phyloP scores from a whole-genome alignment of 2,888 invertebrate genomes.

The Hemicrepidius hirtus region DNA sequence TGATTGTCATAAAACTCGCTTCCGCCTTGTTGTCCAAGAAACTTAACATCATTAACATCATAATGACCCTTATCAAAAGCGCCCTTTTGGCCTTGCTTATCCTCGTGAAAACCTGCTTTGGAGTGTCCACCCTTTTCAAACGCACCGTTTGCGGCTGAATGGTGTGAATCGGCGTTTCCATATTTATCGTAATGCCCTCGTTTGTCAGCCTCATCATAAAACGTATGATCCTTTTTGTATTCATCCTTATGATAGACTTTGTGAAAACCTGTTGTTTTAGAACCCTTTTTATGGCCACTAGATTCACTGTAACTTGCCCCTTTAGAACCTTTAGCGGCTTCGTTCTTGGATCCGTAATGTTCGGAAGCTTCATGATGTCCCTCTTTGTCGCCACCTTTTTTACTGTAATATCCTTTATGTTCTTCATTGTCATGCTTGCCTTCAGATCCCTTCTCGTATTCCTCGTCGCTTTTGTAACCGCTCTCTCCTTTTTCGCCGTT shows the following conservation, averaged over 20 bases:
- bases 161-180: constrained; percentile 75
- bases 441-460: constrained; percentile 75
- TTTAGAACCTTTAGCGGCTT: constrained; percentile 74
- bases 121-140: constrained; percentile 76
- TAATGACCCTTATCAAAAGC: constrained; percentile 76
- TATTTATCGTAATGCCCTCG: constrained; percentile 80
- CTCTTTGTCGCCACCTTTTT: constrained; percentile 75
- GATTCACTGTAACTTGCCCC: constrained; percentile 77
- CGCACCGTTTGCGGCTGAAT: constrained; percentile 75
- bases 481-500: constrained; percentile 76
- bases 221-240: constrained; percentile 85
- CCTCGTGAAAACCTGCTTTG: constrained; percentile 74
- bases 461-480: constrained; percentile 74
- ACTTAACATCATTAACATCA: constrained; percentile 74
- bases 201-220: constrained; percentile 83
- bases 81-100: constrained; percentile 75
- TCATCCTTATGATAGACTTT: constrained; percentile 85
- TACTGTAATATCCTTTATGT: constrained; percentile 74
- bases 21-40: constrained; percentile 76
- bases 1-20: constrained; percentile 75
- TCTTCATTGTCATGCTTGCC: constrained; percentile 75
- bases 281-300: constrained; percentile 79
- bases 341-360: constrained; percentile 75
- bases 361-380: constrained; percentile 75
- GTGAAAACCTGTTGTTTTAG: constrained; percentile 82